phyloP scores from a whole-genome alignment of 2,113 vertebrate species.

The Petrocephalus microphthalmus region DNA sequence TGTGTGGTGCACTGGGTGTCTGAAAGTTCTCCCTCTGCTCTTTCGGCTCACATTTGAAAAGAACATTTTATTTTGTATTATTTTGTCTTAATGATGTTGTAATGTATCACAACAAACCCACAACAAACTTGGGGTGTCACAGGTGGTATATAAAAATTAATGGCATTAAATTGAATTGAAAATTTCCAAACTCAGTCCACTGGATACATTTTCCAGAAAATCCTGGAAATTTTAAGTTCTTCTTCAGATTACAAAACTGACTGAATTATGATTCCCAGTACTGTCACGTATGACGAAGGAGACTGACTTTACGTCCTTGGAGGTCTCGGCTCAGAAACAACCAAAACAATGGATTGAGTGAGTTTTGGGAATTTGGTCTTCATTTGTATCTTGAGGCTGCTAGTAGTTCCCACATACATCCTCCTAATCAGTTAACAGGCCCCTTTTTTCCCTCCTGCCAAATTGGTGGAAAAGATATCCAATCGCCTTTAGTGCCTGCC shows the following conservation, averaged over 20 bases:
- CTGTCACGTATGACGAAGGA: not conserved
- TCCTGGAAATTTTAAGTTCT: not conserved
- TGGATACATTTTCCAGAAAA: not conserved
- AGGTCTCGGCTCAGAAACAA: not conserved
- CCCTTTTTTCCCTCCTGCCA: slow-evolving; percentile 14
- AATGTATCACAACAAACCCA: not conserved
- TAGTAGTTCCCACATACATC: not conserved
- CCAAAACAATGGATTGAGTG: not conserved
- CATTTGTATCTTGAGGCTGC: not conserved
- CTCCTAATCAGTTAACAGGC: slow-evolving; percentile 8
- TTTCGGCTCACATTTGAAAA: not conserved
- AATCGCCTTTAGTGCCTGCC: not conserved
- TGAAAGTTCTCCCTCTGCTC: not conserved
- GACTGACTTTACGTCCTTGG: not conserved
- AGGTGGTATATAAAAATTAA: not conserved
- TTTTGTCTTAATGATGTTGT: not conserved
- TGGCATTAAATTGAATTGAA: not conserved
- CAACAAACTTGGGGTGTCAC: not conserved
- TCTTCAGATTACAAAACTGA: not conserved
- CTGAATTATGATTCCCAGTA: not conserved
- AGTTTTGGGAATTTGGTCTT: not conserved
- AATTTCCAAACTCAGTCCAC: not conserved
- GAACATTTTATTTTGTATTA: not conserved
- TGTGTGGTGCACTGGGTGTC: not conserved
- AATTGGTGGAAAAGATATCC: slow-evolving; percentile 5